Conservation (phyloP, 2,888 invertebrate genomes). For the Polyploca ridens region DNA sequence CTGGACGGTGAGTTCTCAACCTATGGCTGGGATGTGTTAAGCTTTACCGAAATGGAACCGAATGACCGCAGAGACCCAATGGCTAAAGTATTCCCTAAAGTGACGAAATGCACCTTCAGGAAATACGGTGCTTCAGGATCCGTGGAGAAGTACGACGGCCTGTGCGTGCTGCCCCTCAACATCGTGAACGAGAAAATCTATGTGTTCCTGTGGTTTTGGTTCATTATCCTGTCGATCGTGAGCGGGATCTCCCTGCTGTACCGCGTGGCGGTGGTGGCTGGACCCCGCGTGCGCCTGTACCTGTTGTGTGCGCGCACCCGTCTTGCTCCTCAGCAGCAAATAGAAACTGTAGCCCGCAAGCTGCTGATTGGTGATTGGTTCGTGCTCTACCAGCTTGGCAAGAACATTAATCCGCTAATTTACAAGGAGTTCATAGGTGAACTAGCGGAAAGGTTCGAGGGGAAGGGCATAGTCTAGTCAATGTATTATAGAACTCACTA, state of each 20-base stretch:
- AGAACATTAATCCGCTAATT: constrained; percentile 96
- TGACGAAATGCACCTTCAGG: constrained; percentile 97
- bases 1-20: constrained; percentile 96
- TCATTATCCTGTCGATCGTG: constrained; percentile 91
- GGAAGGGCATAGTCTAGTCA: constrained; percentile 75
- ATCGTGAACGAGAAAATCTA: constrained; percentile 98
- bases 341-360: constrained; percentile 91
- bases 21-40: constrained; percentile 94
- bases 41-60: constrained; percentile 95
- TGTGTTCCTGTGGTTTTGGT: constrained; percentile 98
- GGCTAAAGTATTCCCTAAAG: constrained; percentile 95
- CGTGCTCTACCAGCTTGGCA: constrained; percentile 94
- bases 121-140: constrained; percentile 97
- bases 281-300: constrained; percentile 91
- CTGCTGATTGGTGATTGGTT: constrained; percentile 97
- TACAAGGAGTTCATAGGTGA: constrained; percentile 94
- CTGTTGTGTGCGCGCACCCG: constrained; percentile 93
- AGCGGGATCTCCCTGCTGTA: constrained; percentile 93
- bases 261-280: constrained; percentile 90
- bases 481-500: constrained; percentile 19
- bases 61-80: constrained; percentile 93
- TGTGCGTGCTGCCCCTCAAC: constrained; percentile 95
- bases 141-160: constrained; percentile 95
- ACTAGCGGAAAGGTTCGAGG: constrained; percentile 87
- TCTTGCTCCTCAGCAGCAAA: constrained; percentile 90